Conservation (phyloP, 53 echinoderm and acorn worm genomes). For the Zoroaster sp. region DNA sequence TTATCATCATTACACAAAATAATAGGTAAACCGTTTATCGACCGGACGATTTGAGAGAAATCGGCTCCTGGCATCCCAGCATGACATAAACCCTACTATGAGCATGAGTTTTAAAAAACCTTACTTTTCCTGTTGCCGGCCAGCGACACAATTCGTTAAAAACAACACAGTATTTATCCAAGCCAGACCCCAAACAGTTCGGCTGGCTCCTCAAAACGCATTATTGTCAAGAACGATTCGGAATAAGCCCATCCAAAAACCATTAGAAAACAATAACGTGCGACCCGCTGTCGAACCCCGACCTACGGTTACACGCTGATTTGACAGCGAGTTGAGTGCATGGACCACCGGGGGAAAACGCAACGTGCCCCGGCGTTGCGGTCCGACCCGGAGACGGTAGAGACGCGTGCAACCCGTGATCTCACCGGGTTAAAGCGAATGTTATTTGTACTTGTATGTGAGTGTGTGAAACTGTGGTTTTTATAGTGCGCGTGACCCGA, state of each 20-base stretch:
- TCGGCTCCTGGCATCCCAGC: no score
- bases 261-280: constrained; percentile 53
- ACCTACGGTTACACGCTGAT: not conserved
- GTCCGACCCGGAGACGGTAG: not conserved
- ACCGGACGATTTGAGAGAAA: no score
- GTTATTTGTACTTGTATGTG: not conserved
- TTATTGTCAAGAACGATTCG: constrained; percentile 45
- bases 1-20: no score
- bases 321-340: not conserved
- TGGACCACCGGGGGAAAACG: not conserved
- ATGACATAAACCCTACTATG: not conserved
- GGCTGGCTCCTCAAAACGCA: constrained; percentile 27
- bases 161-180: constrained; percentile 22
- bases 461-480: not conserved
- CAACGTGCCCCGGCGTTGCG: not conserved
- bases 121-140: not conserved
- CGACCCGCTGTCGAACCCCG: not conserved
- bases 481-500: constrained; percentile 21
- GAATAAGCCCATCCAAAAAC: not conserved
- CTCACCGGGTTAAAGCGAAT: not conserved
- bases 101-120: not conserved
- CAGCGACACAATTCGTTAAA: not conserved
- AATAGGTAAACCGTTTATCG: no score
- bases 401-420: not conserved
- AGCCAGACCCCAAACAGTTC: constrained; percentile 19